phyloP scores from a whole-genome alignment of 2,113 vertebrate genomes.

The Merops nubicus region DNA sequence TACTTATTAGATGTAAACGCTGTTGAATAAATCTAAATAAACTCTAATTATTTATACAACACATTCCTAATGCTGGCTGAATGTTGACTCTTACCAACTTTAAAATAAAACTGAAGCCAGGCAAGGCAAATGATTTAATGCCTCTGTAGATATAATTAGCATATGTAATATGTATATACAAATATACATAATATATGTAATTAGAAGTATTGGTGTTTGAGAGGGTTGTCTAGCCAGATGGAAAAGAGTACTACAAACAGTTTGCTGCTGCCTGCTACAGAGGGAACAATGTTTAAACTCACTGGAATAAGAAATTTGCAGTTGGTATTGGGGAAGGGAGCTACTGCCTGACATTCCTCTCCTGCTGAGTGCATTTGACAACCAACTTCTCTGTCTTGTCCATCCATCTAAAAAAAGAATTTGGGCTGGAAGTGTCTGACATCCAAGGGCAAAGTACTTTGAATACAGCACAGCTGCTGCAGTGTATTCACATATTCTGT shows the following conservation, averaged over 20 bases:
- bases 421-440: neutral
- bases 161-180: neutral
- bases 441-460: neutral
- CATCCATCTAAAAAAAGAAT: neutral
- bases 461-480: neutral
- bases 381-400: neutral
- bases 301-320: neutral
- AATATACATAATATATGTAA: slow-evolving; percentile 9
- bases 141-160: slow-evolving; percentile 31
- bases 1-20: neutral
- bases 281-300: neutral
- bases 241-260: neutral
- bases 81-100: neutral
- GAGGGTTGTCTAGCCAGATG: neutral
- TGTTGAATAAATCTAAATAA: slow-evolving; percentile 17
- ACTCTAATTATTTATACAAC: neutral
- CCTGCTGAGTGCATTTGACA: neutral
- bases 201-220: slow-evolving; percentile 13
- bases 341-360: neutral
- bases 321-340: neutral
- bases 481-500: neutral
- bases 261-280: neutral
- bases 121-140: neutral
- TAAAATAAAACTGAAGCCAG: slow-evolving; percentile 24
- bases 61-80: neutral